Base-by-base conservation (phyloP, 2,113 vertebrate genomes). In the Kryptolebias marmoratus region DNA sequence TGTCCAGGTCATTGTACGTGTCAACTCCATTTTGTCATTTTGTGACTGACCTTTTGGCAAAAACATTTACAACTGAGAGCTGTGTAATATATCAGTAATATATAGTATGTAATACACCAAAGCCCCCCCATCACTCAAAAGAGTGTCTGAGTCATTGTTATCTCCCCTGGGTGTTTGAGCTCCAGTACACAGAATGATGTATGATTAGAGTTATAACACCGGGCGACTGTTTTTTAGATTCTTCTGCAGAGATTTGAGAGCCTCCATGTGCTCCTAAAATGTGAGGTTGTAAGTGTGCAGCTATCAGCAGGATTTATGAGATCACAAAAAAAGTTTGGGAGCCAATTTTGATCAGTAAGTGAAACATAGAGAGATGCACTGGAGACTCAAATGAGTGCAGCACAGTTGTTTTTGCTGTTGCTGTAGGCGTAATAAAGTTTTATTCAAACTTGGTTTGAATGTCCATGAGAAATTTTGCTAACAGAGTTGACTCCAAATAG, bases 1-100 rank as follows among this genome's bases (percentile, higher is more conserved):
- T 81, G 64, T 55, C 53, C 32, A 67, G 52, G 75, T 75, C 62
- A 71, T 68, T 78, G 69, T 64, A 72, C 61, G 16, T 55, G 44
- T 71, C 62, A 70, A 15, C 32, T 50, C 30, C 18, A 22, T 60
- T 22, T 59, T 54, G 16, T 56, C 16, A 39, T 68, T 59, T 36
- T 66, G 47, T 42, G 18, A 9, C 42, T 62, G 32, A 60, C 60
- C 53, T 70, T 64, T 71, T 67, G 53, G 14, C 31, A 18, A 12
- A 63, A 74, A 67, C 45, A 45, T 44, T 28, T 63, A 65, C 54
- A 45, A 60, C 42, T 63, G 15, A 36, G 5, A 52, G 30, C 48
- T 49, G 55, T 31, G 13, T 42, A 42, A 65, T 45, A 27, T 15
- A 28, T 39, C 76, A 58, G 14, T 45, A 59, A 44, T 44, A 60